These are phyloP conservation scores for Gasterosteus aculeatus DNA, from an alignment of 2,113 vertebrate species.

Conservation along the genomic window DNA sequence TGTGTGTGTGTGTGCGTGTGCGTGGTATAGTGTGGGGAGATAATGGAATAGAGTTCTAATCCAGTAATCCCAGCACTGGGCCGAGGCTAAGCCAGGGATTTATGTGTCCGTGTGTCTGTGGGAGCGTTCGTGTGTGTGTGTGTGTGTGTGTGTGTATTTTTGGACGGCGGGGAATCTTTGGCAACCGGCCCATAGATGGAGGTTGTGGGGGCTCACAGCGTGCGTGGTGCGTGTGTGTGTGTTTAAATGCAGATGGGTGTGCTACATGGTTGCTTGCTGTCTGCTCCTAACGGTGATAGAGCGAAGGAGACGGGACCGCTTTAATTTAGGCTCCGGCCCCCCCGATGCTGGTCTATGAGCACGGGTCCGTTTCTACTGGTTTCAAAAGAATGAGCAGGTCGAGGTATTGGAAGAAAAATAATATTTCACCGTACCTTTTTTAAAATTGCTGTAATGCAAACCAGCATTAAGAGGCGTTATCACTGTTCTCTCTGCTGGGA, in stretches of 20 bases:
- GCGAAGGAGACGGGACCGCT: conserved; percentile 61
- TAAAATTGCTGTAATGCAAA: conserved; percentile 35
- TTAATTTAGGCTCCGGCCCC: conserved; percentile 73
- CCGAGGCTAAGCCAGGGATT: conserved; percentile 82
- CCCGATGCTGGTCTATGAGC: conserved; percentile 64
- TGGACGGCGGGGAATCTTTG: conserved; percentile 68
- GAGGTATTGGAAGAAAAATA: conserved; percentile 22
- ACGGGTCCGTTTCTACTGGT: conserved; percentile 61
- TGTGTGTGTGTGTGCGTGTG: conserved; percentile 28
- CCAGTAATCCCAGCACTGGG: conserved; percentile 83
- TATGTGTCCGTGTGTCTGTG: conserved; percentile 40
- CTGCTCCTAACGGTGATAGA: conserved; percentile 64
- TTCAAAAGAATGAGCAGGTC: conserved; percentile 59
- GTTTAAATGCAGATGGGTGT: conserved; percentile 50
- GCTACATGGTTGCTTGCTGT: conserved; percentile 41
- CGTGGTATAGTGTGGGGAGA: conserved; percentile 74
- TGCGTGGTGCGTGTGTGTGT: conserved; percentile 23
- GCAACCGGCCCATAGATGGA: conserved; percentile 63
- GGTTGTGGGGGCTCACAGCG: conserved; percentile 65
- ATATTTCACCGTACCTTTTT: conserved; percentile 45
- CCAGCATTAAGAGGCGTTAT: conserved; percentile 56
- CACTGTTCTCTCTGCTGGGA: conserved; percentile 34
- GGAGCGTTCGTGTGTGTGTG: conserved; percentile 26
- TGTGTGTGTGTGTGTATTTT: conserved; percentile 21
- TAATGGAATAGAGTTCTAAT: conserved; percentile 86